Evolutionary conservation across 1,140 invertebrate species (phyloP).

Genomic region (Paraescarpia echinospica): DNA sequence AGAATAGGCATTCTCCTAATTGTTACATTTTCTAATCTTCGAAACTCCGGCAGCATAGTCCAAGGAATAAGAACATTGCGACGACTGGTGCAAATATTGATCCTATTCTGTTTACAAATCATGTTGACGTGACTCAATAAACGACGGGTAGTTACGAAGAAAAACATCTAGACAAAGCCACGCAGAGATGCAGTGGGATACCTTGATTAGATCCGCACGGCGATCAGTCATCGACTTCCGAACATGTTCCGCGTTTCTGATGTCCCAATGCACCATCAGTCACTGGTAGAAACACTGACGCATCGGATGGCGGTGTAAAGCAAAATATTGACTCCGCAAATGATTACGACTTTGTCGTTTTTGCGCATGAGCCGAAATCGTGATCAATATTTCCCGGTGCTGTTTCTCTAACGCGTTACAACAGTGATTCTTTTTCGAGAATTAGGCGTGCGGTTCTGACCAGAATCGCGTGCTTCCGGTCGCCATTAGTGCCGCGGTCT

Average conservation of each 20-base stretch:
- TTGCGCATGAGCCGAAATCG: neutral
- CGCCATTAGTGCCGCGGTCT: neutral
- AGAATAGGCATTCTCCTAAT: neutral
- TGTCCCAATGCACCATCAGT: neutral
- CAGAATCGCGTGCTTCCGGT: neutral
- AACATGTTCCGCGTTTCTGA: conserved; percentile 4
- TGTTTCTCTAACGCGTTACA: neutral
- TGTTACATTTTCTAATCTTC: neutral
- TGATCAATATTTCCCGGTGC: neutral
- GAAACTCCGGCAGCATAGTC: neutral
- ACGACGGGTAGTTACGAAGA: neutral
- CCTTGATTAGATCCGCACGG: neutral
- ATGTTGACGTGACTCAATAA: neutral
- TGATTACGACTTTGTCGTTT: neutral
- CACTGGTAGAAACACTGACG: neutral
- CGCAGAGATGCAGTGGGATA: neutral
- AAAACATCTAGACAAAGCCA: neutral
- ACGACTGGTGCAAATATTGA: neutral
- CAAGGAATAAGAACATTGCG: neutral
- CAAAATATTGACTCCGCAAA: neutral
- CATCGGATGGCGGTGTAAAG: neutral
- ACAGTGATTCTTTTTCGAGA: neutral
- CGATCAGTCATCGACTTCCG: neutral
- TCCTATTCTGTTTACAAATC: neutral
- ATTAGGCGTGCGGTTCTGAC: neutral